Evolutionary conservation across 2,888 invertebrate genomes (phyloP), one percentile per base, ranked within the genome.

Genomic region (Epinotia brunnichana): DNA sequence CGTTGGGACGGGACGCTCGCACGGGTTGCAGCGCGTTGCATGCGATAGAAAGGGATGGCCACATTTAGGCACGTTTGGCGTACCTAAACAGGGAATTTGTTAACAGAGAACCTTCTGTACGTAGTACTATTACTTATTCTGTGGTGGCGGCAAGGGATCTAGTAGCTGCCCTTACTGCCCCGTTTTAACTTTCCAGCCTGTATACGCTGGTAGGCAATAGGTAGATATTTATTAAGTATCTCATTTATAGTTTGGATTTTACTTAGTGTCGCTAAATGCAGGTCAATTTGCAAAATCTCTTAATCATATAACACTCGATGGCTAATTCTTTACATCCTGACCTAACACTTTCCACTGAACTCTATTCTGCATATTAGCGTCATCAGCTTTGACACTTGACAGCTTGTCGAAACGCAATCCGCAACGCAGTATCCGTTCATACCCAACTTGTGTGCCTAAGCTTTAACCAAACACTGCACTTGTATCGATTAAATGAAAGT

Each of bases 401-500:
- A 66, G 21, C 39, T n/a, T 63, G 35, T 54, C 54, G 54, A 19
- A 64, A 64, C 64, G n/a, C 63, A 67, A 61, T 71, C 41, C 60
- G 48, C 61, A n/a, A 35, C 48, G 54, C 35, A 51, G 56, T 66
- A 54, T 62, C 61, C 67, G 67, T 39, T 61, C 48, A 68, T 72
- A 56, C 61, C 61, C 67, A 72, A 72, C 72, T 68, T 61, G 44
- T 63, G 21, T n/a, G 21, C 15, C 21, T 21, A 54, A 67, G 44
- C 59, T 54, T 67, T 67, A 68, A 68, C 29, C 72, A 72, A 68
- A 72, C 67, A 70, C 29, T 57, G 51, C 21, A 13, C 39, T 57
- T 13, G 63, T 63, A 72, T 61, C 72, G 67, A 68, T 51, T 72
- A 68, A 69, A 73, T 44, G 73, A 73, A 73, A 73, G 73, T 72